A percentile compares a stretch with the other conserved stretches of the same genome.
phyloP scores from a whole-genome alignment of 2,797 vertebrate genomes.

The Stomatorhinus walkeri region DNA sequence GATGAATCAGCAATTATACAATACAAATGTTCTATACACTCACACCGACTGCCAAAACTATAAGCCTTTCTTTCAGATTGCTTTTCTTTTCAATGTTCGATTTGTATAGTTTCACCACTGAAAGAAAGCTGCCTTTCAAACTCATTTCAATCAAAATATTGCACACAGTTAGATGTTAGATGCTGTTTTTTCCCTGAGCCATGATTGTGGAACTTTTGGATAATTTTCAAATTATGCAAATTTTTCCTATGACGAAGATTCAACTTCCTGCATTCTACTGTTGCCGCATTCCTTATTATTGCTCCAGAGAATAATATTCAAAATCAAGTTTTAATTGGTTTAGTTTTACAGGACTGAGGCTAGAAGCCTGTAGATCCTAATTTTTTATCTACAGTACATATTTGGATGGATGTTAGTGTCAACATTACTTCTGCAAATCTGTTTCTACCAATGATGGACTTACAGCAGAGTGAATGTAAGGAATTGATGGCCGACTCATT shows the following conservation, averaged over 20 bases:
- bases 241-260: background rate
- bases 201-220: background rate
- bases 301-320: background rate
- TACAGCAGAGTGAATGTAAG: background rate
- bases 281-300: background rate
- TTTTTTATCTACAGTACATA: background rate
- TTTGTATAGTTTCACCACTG: conserved; percentile 10
- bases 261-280: background rate
- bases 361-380: background rate
- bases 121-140: background rate
- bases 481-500: background rate
- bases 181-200: background rate
- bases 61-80: conserved; percentile 18
- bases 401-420: background rate
- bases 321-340: background rate
- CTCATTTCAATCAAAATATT: background rate
- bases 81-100: conserved; percentile 17
- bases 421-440: background rate
- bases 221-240: background rate
- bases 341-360: background rate
- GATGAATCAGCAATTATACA: conserved; percentile 37
- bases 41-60: conserved; percentile 27
- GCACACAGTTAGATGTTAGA: background rate
- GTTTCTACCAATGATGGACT: background rate
- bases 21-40: conserved; percentile 29